Conservation (phyloP, 1,140 invertebrate genomes). For the Trypoxylus dichotomus region DNA sequence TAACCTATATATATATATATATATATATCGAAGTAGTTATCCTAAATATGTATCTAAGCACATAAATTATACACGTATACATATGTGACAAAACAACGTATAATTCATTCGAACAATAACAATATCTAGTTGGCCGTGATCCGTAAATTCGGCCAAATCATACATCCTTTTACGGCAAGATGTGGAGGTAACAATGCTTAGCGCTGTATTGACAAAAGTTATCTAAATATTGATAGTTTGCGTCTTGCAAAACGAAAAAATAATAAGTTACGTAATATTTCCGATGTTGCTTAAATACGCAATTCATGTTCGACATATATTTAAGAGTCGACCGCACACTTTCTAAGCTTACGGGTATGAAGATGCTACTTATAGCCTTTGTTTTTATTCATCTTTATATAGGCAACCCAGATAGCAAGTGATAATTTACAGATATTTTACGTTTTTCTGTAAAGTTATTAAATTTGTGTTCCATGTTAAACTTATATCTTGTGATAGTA, state of each 20-base stretch:
- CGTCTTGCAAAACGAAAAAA: not conserved
- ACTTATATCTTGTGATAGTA: too few species aligned
- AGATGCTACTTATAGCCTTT: too few species aligned
- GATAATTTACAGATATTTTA: too few species aligned
- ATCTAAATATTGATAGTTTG: not conserved
- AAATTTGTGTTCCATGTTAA: too few species aligned
- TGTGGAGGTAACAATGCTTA: not conserved
- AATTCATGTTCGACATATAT: not conserved
- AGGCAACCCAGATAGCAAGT: too few species aligned
- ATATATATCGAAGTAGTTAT: not conserved
- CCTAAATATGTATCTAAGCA: not conserved
- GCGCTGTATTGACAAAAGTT: not conserved
- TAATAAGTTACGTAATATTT: not conserved
- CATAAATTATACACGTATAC: not conserved
- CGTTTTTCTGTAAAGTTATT: too few species aligned
- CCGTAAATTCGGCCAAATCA: not conserved
- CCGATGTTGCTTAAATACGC: not conserved
- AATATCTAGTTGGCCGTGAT: conserved; percentile 5
- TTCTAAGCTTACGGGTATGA: not conserved
- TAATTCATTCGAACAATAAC: not conserved
- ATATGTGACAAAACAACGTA: not conserved
- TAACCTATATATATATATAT: not conserved
- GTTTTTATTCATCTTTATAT: too few species aligned
- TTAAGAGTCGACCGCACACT: not conserved
- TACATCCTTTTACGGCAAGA: not conserved